These are phyloP conservation scores for Asarcornis scutulata DNA, from an alignment of 2,113 vertebrate genomes.

Conservation along the genomic window DNA sequence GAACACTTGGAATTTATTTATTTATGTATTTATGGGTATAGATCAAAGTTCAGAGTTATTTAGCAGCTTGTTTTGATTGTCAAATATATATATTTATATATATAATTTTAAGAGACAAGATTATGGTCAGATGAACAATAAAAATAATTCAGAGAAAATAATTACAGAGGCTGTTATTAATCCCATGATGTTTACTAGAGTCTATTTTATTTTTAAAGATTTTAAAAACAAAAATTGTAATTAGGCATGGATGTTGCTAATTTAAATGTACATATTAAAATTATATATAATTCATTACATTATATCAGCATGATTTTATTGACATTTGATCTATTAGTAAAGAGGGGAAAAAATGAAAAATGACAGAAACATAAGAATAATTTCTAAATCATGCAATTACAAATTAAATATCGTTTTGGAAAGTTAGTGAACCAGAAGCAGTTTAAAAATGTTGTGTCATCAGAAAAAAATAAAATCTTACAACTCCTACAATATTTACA, in stretches of 20 bases:
- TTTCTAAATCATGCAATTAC: background rate
- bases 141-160: background rate
- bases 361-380: background rate
- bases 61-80: background rate
- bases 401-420: background rate
- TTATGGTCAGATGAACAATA: background rate
- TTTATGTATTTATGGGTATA: background rate
- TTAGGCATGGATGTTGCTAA: background rate
- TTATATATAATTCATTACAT: background rate
- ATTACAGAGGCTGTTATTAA: background rate
- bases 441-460: background rate
- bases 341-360: background rate
- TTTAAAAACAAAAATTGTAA: background rate
- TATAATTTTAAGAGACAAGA: background rate
- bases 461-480: background rate
- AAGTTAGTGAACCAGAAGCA: background rate
- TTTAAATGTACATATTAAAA: background rate
- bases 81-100: too few species aligned
- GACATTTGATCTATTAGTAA: background rate
- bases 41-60: background rate
- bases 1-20: background rate
- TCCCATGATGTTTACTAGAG: background rate
- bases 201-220: background rate
- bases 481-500: background rate
- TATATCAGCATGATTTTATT: background rate